Evolutionary conservation across 2,797 vertebrate species (phyloP).

Genomic region (Helicolenus hilgendorfi): DNA sequence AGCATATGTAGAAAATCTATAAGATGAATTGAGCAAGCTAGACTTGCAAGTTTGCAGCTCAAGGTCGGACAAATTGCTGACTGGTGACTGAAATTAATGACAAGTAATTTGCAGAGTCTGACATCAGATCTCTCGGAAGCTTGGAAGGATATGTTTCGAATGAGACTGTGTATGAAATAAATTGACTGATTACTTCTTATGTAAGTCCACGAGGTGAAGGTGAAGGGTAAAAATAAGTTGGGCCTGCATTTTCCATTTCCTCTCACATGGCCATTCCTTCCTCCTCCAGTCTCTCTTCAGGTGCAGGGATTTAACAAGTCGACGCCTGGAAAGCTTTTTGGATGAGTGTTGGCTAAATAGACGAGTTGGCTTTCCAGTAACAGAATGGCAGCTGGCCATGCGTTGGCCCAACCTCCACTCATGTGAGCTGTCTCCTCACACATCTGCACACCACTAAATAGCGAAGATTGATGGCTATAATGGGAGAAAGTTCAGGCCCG

Average conservation of each 20-base stretch:
- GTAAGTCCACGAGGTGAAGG: slow-evolving; percentile 49
- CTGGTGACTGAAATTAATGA: slow-evolving; percentile 80
- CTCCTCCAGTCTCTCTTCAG: not conserved
- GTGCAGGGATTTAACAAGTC: slow-evolving; percentile 35
- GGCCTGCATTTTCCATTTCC: slow-evolving; percentile 19
- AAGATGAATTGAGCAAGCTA: slow-evolving; percentile 41
- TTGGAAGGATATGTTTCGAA: slow-evolving; percentile 52
- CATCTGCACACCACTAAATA: not conserved
- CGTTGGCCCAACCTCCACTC: not conserved
- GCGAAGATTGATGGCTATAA: not conserved
- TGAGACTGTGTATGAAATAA: slow-evolving; percentile 25
- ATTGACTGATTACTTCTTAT: slow-evolving; percentile 10
- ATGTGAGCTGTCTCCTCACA: not conserved
- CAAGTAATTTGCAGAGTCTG: slow-evolving; percentile 75
- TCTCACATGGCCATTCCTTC: not conserved
- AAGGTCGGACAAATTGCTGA: slow-evolving; percentile 80
- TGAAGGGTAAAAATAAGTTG: slow-evolving; percentile 35
- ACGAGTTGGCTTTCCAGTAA: slow-evolving; percentile 15
- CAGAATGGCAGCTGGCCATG: not conserved
- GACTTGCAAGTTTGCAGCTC: slow-evolving; percentile 64
- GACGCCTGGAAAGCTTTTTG: slow-evolving; percentile 16
- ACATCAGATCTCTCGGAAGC: slow-evolving; percentile 66
- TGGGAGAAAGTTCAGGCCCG: not conserved
- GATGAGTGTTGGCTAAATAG: slow-evolving; percentile 33
- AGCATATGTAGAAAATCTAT: slow-evolving; percentile 36